A percentile compares a stretch with the other conserved stretches of the same genome.
phyloP scores from a whole-genome alignment of 1,140 invertebrate genomes.

The Bombus soroeensis region DNA sequence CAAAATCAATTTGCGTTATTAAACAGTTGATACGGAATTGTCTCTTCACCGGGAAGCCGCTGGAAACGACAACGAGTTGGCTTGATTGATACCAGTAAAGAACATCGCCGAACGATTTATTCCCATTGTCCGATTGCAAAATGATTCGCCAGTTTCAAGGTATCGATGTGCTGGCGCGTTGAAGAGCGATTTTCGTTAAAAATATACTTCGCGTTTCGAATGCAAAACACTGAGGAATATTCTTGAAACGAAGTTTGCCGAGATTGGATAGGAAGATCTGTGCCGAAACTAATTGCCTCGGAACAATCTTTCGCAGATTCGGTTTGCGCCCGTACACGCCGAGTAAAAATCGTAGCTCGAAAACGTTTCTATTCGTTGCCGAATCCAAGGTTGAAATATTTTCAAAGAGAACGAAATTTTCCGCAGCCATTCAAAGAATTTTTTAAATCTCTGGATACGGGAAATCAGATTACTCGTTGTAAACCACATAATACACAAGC shows the following conservation, averaged over 20 bases:
- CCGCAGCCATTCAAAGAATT: neutral
- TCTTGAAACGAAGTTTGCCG: no score
- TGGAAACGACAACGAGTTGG: neutral
- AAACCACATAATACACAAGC: neutral
- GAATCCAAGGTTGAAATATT: neutral
- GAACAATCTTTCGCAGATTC: neutral
- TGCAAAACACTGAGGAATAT: no score
- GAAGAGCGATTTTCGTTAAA: no score
- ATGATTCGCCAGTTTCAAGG: no score
- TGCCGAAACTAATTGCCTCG: neutral
- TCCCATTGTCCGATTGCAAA: no score
- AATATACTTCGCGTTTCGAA: no score
- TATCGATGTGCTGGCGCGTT: no score
- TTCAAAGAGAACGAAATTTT: neutral
- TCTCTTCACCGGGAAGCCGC: neutral
- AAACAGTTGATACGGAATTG: conserved; percentile 6
- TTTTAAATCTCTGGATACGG: neutral
- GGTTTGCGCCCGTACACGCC: neutral
- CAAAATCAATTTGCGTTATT: conserved; percentile 36
- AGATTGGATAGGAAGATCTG: no score
- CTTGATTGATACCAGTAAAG: neutral
- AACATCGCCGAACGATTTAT: neutral
- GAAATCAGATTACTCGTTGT: neutral
- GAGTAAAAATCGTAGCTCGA: neutral
- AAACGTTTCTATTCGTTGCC: neutral